Evolutionary conservation across 2,113 vertebrate species (phyloP).

Genomic region (Carassius auratus): DNA sequence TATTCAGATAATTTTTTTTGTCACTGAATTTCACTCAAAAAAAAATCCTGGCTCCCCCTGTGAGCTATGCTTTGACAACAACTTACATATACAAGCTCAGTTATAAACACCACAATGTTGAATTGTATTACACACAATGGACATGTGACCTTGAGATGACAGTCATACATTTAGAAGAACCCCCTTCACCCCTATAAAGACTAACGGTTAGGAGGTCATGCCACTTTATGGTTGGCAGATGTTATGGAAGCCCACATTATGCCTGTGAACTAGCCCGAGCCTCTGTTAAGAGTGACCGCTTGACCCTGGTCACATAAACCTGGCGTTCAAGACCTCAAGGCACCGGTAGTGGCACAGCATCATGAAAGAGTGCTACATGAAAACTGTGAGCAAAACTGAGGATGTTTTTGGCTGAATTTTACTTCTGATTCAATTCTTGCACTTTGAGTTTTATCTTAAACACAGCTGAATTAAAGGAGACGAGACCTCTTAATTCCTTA

Average conservation of each 20-base stretch:
- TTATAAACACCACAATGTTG: background rate
- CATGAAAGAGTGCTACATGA: background rate
- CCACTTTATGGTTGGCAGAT: constrained; percentile 92
- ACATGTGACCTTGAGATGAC: constrained; percentile 24
- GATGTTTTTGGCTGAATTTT: background rate
- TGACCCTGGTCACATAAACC: constrained; percentile 71
- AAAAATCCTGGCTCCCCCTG: background rate
- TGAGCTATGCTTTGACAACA: background rate
- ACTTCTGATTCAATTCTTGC: background rate
- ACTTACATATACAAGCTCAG: too few relatives aligned
- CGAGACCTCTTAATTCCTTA: background rate
- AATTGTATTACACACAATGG: background rate
- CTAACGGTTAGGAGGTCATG: constrained; percentile 76
- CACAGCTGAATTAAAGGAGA: constrained; percentile 1
- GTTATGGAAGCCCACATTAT: constrained; percentile 66
- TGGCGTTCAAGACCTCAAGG: constrained; percentile 65
- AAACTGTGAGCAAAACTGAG: background rate
- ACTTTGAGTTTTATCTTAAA: background rate
- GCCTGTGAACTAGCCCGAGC: constrained; percentile 66
- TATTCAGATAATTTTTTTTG: too few relatives aligned
- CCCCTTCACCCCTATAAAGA: constrained; percentile 61
- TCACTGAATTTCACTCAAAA: background rate
- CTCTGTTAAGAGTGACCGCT: constrained; percentile 71
- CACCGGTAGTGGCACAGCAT: constrained; percentile 19
- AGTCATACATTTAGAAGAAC: background rate